Evolutionary conservation across 1,140 invertebrate species (phyloP).

Genomic region (Pissodes strobi): DNA sequence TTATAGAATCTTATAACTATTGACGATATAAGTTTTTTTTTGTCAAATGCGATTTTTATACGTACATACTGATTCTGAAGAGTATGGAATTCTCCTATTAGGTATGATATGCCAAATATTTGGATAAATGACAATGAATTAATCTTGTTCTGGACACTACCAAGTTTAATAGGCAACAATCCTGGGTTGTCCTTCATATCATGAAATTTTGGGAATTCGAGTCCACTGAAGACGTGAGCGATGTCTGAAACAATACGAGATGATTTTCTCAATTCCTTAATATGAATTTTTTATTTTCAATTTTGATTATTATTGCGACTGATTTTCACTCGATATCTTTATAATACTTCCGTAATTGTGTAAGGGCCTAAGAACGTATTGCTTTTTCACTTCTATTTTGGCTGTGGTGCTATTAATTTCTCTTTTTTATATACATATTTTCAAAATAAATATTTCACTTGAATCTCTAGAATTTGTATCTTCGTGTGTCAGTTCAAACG

Average conservation of each 20-base stretch:
- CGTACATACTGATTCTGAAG: slow-evolving; percentile 2
- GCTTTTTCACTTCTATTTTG: slow-evolving; percentile 9
- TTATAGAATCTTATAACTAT: slow-evolving; percentile 2
- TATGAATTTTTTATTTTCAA: slow-evolving; percentile 17
- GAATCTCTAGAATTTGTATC: slow-evolving; percentile 15
- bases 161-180: slow-evolving; percentile 25
- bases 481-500: slow-evolving; percentile 22
- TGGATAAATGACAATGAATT: slow-evolving; percentile 20
- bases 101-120: slow-evolving; percentile 9
- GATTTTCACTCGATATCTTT: neutral
- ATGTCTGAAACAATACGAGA: slow-evolving; percentile 9
- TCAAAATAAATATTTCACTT: neutral
- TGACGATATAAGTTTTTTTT: neutral
- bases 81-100: slow-evolving; percentile 8
- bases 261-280: slow-evolving; percentile 26
- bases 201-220: neutral
- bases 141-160: slow-evolving; percentile 7
- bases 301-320: slow-evolving; percentile 5
- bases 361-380: slow-evolving; percentile 16
- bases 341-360: slow-evolving; percentile 5
- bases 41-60: neutral
- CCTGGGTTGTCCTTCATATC: slow-evolving; percentile 23
- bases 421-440: slow-evolving; percentile 19
- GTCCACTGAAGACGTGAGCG: neutral
- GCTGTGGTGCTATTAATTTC: slow-evolving; percentile 1